Base-by-base conservation (phyloP, 1,140 invertebrate species). In the Tetramorium alpestre region DNA sequence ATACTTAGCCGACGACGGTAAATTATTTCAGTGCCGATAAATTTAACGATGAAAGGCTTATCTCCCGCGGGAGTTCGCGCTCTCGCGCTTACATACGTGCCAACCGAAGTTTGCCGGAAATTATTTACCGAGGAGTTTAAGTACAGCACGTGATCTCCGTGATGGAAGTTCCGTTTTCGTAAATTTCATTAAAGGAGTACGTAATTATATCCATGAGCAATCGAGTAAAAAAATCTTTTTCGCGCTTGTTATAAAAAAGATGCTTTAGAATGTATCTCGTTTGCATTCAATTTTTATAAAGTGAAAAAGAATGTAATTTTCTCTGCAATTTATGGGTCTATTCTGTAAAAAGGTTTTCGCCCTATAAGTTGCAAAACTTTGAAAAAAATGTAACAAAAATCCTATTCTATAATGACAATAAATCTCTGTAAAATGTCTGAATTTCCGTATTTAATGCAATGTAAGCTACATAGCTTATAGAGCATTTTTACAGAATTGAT, bases 41-140 rank as follows among this genome's bases (percentile, higher is more conserved):
- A 81, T 81, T 81, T 70, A 70, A 81, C 47, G 77, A 81, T 58
- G 78, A 81, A 70, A 81, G 78, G 49, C 65, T 81, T 70, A 81
- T 81, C 78, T 81, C 78, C 6, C 49, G 47, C 25, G 60, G 10
- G 64, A 81, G 49, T 80, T 81, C 8, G 62, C 77, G 62, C 49
- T 80, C 62, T 47, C 47, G 38, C 58, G 76, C 25, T 65, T 10
- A 54, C 64, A 69, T 18, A 69, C 64, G 62, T 25, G 77, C 47
- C 13, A 41, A 28, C 47, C 64, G 22, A 81, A 69, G 62, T 56
- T 69, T 25, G 16, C 10, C 33, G 78, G 49, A 69, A 70, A 81
- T 81, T 81, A 81, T 81, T 70, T 81, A 81, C 38, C 33, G 28
- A 18, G 25, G 22, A 49, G 62, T 81, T 54, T 81, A 58, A 81